phyloP scores from a whole-genome alignment of 2,888 invertebrate genomes.

The Hipparchia sbordonii region DNA sequence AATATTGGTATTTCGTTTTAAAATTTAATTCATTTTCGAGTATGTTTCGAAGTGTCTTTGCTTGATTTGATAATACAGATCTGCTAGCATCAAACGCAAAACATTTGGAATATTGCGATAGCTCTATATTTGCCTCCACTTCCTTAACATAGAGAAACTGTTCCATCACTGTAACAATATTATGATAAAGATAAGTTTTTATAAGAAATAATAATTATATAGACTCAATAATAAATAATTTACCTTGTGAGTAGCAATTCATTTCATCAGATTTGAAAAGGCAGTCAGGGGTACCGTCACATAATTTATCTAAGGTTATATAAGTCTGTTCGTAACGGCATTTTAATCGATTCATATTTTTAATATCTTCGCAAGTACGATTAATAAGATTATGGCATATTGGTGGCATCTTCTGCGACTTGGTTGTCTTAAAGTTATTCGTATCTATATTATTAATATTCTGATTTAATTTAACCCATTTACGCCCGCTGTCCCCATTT shows the following conservation, averaged over 20 bases:
- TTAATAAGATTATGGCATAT: slow-evolving; percentile 29
- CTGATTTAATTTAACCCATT: background rate
- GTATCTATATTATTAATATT: background rate
- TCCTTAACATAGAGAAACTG: slow-evolving; percentile 49
- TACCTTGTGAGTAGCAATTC: slow-evolving; percentile 59
- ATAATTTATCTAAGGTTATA: slow-evolving; percentile 55
- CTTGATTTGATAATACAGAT: slow-evolving; percentile 48
- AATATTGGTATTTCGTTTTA: slow-evolving; percentile 48
- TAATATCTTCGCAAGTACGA: slow-evolving; percentile 53
- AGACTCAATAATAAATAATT: slow-evolving; percentile 7
- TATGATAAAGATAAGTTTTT: slow-evolving; percentile 5
- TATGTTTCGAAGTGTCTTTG: slow-evolving; percentile 48
- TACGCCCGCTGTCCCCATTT: no score
- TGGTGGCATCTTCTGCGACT: background rate
- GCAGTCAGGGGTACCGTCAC: slow-evolving; percentile 61
- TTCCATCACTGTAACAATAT: slow-evolving; percentile 52
- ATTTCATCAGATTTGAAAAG: slow-evolving; percentile 60
- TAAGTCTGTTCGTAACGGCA: slow-evolving; percentile 51
- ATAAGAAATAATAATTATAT: background rate
- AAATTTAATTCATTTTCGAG: slow-evolving; percentile 53
- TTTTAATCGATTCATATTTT: slow-evolving; percentile 51
- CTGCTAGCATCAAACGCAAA: slow-evolving; percentile 42
- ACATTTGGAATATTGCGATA: slow-evolving; percentile 48
- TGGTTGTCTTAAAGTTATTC: background rate
- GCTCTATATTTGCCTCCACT: slow-evolving; percentile 51